Conservation (phyloP, 1,140 invertebrate genomes). For the Camponotus vicinus region DNA sequence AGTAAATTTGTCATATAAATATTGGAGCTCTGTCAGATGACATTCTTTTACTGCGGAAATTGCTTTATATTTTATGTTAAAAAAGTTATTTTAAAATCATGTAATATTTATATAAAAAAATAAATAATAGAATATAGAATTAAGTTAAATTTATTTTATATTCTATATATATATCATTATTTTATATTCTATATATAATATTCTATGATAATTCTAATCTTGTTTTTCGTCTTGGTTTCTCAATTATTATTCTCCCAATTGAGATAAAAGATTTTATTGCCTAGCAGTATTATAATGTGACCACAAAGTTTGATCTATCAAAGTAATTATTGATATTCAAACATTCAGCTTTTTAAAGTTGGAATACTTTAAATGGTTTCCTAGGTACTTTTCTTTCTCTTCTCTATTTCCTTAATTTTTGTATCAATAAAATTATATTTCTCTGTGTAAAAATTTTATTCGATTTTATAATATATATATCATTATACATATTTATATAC, state of each 20-base stretch:
- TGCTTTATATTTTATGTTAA: background rate
- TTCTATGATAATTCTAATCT: background rate
- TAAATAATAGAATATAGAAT: background rate
- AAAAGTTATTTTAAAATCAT: background rate
- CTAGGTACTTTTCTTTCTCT: background rate
- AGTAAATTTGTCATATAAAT: background rate
- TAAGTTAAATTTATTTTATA: background rate
- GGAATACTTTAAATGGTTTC: conserved; percentile 5
- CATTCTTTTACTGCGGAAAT: background rate
- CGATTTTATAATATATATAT: background rate
- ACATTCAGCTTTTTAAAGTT: conserved; percentile 5
- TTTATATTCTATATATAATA: background rate
- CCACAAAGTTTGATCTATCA: conserved; percentile 17
- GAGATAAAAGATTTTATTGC: conserved; percentile 15
- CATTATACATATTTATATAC: background rate
- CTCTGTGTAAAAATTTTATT: background rate
- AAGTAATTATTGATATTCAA: conserved; percentile 15
- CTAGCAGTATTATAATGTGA: conserved; percentile 12
- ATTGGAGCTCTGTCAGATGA: too few relatives aligned
- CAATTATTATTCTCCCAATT: background rate
- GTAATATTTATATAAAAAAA: background rate
- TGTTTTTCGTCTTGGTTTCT: background rate
- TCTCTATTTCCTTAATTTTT: background rate
- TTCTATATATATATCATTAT: background rate
- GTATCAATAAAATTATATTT: background rate